Base-by-base conservation (phyloP, 2,888 invertebrate genomes). In the Drosophila neonasuta region DNA sequence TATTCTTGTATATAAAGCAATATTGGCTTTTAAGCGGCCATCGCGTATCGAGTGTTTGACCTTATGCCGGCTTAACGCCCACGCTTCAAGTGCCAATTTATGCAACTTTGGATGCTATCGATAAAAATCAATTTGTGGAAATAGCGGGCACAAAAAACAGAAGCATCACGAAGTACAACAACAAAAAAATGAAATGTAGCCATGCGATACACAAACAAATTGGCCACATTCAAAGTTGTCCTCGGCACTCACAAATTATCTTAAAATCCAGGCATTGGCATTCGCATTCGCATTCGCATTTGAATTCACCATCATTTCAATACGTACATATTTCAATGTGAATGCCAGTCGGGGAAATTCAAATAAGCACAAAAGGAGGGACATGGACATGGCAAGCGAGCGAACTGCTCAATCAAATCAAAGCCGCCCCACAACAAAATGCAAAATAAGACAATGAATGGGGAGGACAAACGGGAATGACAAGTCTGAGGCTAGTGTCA, bases 391-490 rank as follows among this genome's bases (percentile, higher is more conserved):
- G 46, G 30, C 51, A 48, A 57, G 24, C 61, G 68, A 71, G 63
- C 51, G 46, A 79, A 72, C 79, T 72, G 68, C 76, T 83, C 86
- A 83, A 87, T 87, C 83, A 83, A 87, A 86, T 77, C 79, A 76
- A 71, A 74, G 72, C 51, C 69, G 49, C 54, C 59, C 24, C 63
- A 72, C 45, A 56, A 61, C 63, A 48, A 75, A 79, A 79, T 75
- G 75, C 76, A 77, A 73, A 86, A 71, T 67, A 77, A 82, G 86
- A 76, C 80, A 82, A 81, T 71, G 67, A 42, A 32, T 8, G 10
- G 32, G 34, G 7, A 20, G 44, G 29, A 64, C 29, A 15, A 44
- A 55, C 32, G 13, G 44, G 48, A 32, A 45, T 48, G 61, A 57
- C 46, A 34, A 36, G 44, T 59, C 59, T 48, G 45, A 6, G 56